These are phyloP conservation scores for Lepidocolaptes lacrymiger DNA, from an alignment of 2,797 vertebrate genomes.

Conservation along the genomic window DNA sequence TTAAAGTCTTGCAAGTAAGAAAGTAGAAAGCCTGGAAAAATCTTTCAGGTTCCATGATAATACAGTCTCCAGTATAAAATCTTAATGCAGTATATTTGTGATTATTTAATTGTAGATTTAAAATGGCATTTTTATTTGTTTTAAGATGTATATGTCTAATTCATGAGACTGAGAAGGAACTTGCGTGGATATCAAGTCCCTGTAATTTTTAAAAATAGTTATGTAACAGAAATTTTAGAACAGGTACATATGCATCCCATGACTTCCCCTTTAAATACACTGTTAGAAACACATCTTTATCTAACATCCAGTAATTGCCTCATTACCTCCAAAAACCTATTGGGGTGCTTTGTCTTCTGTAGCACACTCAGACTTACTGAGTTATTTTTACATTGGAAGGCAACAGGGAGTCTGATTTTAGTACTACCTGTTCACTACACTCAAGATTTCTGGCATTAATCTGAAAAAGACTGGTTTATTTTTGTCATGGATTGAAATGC, in stretches of 20 bases:
- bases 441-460: background rate
- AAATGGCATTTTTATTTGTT: background rate
- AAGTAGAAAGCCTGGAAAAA: background rate
- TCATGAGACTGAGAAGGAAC: background rate
- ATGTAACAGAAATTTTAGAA: background rate
- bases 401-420: constrained; percentile 10
- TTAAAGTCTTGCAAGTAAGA: background rate
- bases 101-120: background rate
- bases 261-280: background rate
- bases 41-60: background rate
- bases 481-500: background rate
- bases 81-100: background rate
- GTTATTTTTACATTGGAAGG: constrained; percentile 34
- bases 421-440: background rate
- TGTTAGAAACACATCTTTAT: background rate
- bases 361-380: background rate
- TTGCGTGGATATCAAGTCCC: background rate
- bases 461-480: background rate
- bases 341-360: background rate
- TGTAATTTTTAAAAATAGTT: background rate
- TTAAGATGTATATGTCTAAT: background rate
- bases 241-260: background rate
- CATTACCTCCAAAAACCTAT: background rate
- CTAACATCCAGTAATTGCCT: background rate
- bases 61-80: background rate